phyloP scores from a whole-genome alignment of 2,113 vertebrate species.

The Engystomops pustulosus region DNA sequence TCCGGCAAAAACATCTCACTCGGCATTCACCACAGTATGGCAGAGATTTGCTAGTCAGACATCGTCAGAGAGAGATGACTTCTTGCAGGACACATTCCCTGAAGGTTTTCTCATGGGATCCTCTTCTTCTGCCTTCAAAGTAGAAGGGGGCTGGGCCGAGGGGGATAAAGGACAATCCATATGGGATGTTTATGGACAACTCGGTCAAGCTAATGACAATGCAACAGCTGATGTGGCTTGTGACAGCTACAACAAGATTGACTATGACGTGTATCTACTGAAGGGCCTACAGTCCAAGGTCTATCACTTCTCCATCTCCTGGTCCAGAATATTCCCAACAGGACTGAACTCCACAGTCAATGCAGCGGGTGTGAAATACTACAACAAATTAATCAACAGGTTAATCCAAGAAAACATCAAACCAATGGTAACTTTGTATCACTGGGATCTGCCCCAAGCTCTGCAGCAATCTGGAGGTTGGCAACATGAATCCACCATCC shows the following conservation, averaged over 20 bases:
- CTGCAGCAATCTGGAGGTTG: constrained; percentile 87
- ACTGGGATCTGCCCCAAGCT: constrained; percentile 92
- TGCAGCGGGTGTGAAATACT: constrained; percentile 80
- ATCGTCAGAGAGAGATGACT: constrained; percentile 74
- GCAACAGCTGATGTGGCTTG: constrained; percentile 83
- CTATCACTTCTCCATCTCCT: constrained; percentile 94
- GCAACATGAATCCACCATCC: constrained; percentile 80
- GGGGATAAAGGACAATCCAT: constrained; percentile 85
- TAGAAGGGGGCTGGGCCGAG: constrained; percentile 90
- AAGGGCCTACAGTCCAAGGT: constrained; percentile 79
- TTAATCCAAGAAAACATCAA: constrained; percentile 78
- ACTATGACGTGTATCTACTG: constrained; percentile 84
- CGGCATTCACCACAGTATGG: constrained; percentile 80
- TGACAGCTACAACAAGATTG: constrained; percentile 90
- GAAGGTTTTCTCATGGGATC: constrained; percentile 85
- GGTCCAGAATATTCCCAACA: constrained; percentile 87
- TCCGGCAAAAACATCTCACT: constrained; percentile 43
- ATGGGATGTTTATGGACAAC: constrained; percentile 84
- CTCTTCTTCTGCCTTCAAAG: constrained; percentile 85
- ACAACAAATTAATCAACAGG: constrained; percentile 80
- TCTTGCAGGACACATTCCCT: constrained; percentile 80
- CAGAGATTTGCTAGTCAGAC: constrained; percentile 75
- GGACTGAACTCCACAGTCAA: constrained; percentile 70
- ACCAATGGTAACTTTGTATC: constrained; percentile 87
- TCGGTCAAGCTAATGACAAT: constrained; percentile 66